phyloP scores from a whole-genome alignment of 2,797 vertebrate species.

The Phaenicophaeus curvirostris region DNA sequence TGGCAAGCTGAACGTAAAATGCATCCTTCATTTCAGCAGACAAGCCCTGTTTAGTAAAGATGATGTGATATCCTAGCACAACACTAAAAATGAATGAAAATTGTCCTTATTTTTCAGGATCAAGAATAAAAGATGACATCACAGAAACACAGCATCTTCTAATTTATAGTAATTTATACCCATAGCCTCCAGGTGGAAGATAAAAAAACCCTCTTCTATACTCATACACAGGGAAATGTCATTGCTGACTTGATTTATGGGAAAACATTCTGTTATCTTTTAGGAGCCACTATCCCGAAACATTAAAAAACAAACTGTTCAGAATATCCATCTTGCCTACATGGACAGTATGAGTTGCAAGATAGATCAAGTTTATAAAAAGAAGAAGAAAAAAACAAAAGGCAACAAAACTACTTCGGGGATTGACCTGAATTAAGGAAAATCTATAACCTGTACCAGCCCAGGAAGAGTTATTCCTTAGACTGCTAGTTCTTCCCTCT shows the following conservation, averaged over 20 bases:
- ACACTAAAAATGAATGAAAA: slow-evolving; percentile 15
- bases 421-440: not conserved
- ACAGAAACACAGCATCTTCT: not conserved
- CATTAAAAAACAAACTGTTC: not conserved
- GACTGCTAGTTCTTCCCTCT: not conserved
- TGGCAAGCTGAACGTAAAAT: not conserved
- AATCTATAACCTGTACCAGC: not conserved
- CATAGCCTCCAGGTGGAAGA: not conserved
- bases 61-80: not conserved
- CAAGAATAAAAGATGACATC: not conserved
- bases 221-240: not conserved
- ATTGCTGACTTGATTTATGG: not conserved
- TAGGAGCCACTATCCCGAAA: not conserved
- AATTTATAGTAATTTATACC: slow-evolving; percentile 13
- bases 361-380: not conserved
- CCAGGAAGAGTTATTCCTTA: not conserved
- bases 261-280: not conserved
- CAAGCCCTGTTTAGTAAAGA: not conserved
- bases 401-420: not conserved
- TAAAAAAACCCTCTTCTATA: not conserved
- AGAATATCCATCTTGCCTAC: not conserved
- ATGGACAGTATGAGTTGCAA: not conserved
- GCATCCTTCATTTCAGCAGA: slow-evolving; percentile 5
- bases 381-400: not conserved
- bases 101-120: not conserved